Conservation (phyloP, 2,113 vertebrate species). For the Mus musculus region DNA sequence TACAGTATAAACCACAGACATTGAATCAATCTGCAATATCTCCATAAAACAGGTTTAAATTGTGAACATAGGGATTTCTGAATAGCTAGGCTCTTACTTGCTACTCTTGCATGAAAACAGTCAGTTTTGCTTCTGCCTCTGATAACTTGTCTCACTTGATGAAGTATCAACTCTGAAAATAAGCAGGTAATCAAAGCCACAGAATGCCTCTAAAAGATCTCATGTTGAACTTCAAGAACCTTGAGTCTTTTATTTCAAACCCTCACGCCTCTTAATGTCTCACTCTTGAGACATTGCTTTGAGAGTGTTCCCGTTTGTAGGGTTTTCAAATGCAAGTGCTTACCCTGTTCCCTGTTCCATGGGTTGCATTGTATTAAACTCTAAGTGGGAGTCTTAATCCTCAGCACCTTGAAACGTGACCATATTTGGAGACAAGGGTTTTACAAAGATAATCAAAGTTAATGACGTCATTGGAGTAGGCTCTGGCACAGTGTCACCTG, state of each 20-base stretch:
- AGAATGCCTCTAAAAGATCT: not conserved
- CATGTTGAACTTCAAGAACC: not conserved
- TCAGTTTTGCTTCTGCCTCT: conserved; percentile 31
- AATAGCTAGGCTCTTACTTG: conserved; percentile 22
- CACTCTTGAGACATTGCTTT: not conserved
- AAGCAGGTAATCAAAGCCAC: not conserved
- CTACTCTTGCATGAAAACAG: not conserved
- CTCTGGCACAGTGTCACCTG: not conserved
- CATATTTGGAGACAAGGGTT: not conserved
- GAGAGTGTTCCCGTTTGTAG: not conserved
- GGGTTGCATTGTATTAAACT: not conserved
- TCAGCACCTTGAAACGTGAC: not conserved
- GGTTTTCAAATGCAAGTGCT: conserved; percentile 19
- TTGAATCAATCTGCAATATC: not conserved
- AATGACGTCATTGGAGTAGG: not conserved
- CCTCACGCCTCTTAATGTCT: not conserved
- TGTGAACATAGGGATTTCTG: conserved; percentile 45
- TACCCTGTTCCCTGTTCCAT: not conserved
- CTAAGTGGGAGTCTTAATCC: not conserved
- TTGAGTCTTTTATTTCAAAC: not conserved
- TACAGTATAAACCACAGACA: not conserved
- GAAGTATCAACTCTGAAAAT: conserved; percentile 24
- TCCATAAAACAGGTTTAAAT: not conserved
- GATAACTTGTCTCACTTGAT: conserved; percentile 1
- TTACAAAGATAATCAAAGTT: conserved; percentile 16